A percentile compares a stretch with the other conserved stretches of the same genome.
Evolutionary conservation across 2,113 vertebrate genomes (phyloP).

Genomic region (Chascanopsetta lugubris): DNA sequence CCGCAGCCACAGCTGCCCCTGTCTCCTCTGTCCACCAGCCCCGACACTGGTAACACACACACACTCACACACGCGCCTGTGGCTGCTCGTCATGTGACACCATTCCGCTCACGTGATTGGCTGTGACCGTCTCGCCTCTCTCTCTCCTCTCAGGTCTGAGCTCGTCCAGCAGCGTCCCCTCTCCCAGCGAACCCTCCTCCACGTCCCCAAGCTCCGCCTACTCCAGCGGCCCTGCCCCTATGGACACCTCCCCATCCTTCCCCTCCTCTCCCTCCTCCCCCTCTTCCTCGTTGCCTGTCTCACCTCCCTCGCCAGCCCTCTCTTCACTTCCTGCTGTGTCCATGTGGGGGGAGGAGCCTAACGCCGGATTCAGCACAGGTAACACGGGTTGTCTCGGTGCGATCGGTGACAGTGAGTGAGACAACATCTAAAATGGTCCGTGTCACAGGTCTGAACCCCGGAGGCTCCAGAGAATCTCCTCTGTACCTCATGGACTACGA

Average conservation of each 20-base stretch:
- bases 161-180: conserved; percentile 86
- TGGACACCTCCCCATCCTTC: conserved; percentile 82
- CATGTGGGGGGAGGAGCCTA: conserved; percentile 55
- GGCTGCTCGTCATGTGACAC: neutral
- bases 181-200: conserved; percentile 82
- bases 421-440: neutral
- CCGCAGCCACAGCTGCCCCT: conserved; percentile 52
- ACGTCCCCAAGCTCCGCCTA: conserved; percentile 86
- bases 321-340: conserved; percentile 51
- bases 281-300: conserved; percentile 63
- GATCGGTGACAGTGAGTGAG: neutral
- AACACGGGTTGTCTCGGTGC: neutral
- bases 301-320: conserved; percentile 57
- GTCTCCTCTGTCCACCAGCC: conserved; percentile 85
- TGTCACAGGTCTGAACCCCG: conserved; percentile 30
- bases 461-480: conserved; percentile 31
- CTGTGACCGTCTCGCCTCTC: neutral
- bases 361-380: conserved; percentile 41
- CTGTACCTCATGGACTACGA: conserved; percentile 83
- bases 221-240: conserved; percentile 82
- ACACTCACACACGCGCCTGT: neutral
- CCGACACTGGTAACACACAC: conserved; percentile 83
- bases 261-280: conserved; percentile 73
- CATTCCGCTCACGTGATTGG: conserved; percentile 6
- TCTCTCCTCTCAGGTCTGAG: conserved; percentile 69